Evolutionary conservation across 2,888 invertebrate genomes (phyloP).

Genomic region (Mythimna vitellina): DNA sequence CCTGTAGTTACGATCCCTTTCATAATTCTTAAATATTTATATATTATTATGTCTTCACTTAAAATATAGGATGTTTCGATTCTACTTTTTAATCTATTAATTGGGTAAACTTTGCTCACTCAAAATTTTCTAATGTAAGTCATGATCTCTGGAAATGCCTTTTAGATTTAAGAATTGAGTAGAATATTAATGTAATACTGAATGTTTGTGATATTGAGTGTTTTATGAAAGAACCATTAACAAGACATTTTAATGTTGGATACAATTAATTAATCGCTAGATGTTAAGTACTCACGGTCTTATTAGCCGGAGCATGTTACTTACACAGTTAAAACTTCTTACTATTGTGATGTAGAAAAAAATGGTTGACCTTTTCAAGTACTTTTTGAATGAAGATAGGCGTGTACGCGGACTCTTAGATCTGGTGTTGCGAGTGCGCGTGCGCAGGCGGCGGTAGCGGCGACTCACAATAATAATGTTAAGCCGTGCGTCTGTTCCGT

Average conservation of each 20-base stretch:
- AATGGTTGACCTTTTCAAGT: conserved; percentile 6
- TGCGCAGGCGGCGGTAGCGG: conserved; percentile 13
- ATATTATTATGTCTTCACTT: conserved; percentile 27
- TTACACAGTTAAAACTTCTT: conserved; percentile 39
- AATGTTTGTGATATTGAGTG: conserved; percentile 81
- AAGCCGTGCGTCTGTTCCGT: conserved; percentile 6
- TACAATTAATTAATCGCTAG: conserved; percentile 33
- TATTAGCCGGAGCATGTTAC: conserved; percentile 52
- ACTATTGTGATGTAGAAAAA: conserved; percentile 33
- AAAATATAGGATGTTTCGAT: conserved; percentile 32
- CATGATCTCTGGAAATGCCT: conserved; percentile 87
- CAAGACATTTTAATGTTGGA: conserved; percentile 45
- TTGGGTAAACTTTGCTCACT: conserved; percentile 63
- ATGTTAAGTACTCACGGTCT: conserved; percentile 43
- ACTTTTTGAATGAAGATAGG: conserved; percentile 36
- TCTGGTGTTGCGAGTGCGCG: neutral
- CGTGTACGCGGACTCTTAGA: conserved; percentile 10
- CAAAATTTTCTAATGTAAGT: conserved; percentile 62
- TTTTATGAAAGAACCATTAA: conserved; percentile 48
- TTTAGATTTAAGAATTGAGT: conserved; percentile 76
- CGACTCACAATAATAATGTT: conserved; percentile 28
- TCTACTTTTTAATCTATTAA: conserved; percentile 38
- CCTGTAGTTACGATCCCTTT: conserved; percentile 25
- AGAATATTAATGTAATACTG: conserved; percentile 73
- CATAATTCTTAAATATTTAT: conserved; percentile 31